Evolutionary conservation across 2,797 vertebrate genomes (phyloP), one percentile per base, ranked within the genome.

Genomic region (Echeneis naucrates): DNA sequence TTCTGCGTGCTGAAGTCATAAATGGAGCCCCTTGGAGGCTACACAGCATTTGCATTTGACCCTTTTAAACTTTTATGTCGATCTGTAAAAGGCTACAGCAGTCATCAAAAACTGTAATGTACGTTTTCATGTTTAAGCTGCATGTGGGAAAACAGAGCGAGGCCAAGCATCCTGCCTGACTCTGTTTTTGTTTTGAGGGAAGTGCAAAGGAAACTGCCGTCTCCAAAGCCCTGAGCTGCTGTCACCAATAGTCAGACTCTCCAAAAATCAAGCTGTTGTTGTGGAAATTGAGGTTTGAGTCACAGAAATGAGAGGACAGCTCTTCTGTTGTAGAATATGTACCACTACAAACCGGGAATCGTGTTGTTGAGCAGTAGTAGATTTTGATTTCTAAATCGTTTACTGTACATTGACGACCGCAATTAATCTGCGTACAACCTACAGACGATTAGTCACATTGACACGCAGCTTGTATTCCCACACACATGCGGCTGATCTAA

Each of bases 151-250:
- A 80, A 53, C 26, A 38, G 48, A 54, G 56, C 4, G 17, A 63
- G 37, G 10, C 67, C 19, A 11, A 24, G 63, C 68, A 40, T 85
- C 78, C 82, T 71, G 72, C 75, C 68, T 33, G 33, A 42, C 47
- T 42, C 51, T 67, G 70, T 81, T 80, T 81, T 75, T 85, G 76
- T 89, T 90, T 89, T 64, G 54, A 65, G 62, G 68, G 78, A 85
- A 87, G 77, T 75, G 56, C 27, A 37, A 68, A 78, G 78, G 79
- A 83, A 87, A 48, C 55, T 19, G 19, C 50, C 4, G 8, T 68
- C 54, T 70, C 70, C 61, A 48, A 71, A 72, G 38, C 44, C 44
- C 24, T 5, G 5, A 62, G 27, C 21, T 64, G 38, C 64, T 66
- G 74, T 78, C 74, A 70, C n/a, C 47, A 72, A 13, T 52, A 50